Conservation (phyloP, 1,140 invertebrate genomes). For the Saccostrea glomerata region DNA sequence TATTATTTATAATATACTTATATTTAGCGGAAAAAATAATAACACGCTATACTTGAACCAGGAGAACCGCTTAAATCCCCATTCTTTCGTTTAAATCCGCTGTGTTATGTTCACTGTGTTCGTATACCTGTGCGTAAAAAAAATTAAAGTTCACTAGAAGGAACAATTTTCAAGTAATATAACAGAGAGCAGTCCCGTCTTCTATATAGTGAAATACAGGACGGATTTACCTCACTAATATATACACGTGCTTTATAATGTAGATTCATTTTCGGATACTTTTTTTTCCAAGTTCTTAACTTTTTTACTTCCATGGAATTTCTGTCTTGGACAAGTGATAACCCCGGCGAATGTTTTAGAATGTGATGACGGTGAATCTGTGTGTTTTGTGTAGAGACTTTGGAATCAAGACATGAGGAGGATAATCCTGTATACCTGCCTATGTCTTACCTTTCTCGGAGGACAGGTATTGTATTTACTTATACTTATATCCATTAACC, state of each 20-base stretch:
- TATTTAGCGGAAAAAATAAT: neutral
- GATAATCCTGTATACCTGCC: conserved; percentile 1
- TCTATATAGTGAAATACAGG: neutral
- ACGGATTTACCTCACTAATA: conserved; percentile 13
- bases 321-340: neutral
- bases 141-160: conserved; percentile 28
- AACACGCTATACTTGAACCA: conserved; percentile 13
- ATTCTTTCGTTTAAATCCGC: conserved; percentile 2
- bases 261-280: neutral
- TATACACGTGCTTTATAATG: neutral
- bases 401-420: conserved; percentile 15
- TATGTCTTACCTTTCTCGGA: neutral
- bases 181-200: neutral
- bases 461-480: conserved; percentile 22
- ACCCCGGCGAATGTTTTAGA: conserved; percentile 4
- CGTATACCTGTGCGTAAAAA: conserved; percentile 30
- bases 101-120: neutral
- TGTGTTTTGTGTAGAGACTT: conserved; percentile 22
- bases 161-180: conserved; percentile 26
- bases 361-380: conserved; percentile 1
- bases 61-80: neutral
- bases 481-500: conserved; percentile 27
- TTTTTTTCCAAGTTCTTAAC: conserved; percentile 7
- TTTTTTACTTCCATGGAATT: conserved; percentile 21
- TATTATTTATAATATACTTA: conserved; percentile 11